Conservation (phyloP, 2,888 invertebrate species). For the Lobophora halterata region DNA sequence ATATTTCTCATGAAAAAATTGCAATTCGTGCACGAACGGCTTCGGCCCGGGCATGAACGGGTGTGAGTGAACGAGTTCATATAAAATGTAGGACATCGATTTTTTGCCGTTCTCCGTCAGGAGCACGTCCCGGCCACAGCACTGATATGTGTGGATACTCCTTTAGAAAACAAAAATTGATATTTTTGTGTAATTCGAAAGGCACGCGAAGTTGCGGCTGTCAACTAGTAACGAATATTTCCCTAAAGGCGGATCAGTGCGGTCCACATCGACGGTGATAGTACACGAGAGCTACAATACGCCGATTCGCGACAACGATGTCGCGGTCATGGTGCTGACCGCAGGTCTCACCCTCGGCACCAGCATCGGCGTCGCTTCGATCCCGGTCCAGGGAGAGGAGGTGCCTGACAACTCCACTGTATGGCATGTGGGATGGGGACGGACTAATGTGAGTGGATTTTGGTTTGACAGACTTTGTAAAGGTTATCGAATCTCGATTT, state of each 20-base stretch:
- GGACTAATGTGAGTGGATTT: slow-evolving; percentile 45
- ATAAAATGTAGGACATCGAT: too few species aligned
- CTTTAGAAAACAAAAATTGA: neutral
- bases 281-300: slow-evolving; percentile 53
- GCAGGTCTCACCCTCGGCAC: slow-evolving; percentile 31
- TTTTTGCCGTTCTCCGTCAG: too few species aligned
- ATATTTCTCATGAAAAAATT: too few species aligned
- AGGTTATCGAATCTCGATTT: neutral
- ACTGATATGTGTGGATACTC: too few species aligned
- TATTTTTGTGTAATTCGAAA: too few species aligned
- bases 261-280: slow-evolving; percentile 40
- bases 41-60: too few species aligned
- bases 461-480: too few species aligned
- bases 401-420: slow-evolving; percentile 46
- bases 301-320: slow-evolving; percentile 47
- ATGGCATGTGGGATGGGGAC: slow-evolving; percentile 58
- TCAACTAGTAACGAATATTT: too few species aligned
- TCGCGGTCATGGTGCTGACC: slow-evolving; percentile 50
- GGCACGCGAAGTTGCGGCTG: too few species aligned
- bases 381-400: slow-evolving; percentile 39
- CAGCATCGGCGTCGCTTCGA: slow-evolving; percentile 29
- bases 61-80: too few species aligned
- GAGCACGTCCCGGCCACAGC: too few species aligned
- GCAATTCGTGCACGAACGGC: too few species aligned
- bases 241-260: slow-evolving; percentile 47